These are phyloP conservation scores for Dascyllus trimaculatus DNA, from an alignment of 2,113 vertebrate genomes.

Conservation along the genomic window DNA sequence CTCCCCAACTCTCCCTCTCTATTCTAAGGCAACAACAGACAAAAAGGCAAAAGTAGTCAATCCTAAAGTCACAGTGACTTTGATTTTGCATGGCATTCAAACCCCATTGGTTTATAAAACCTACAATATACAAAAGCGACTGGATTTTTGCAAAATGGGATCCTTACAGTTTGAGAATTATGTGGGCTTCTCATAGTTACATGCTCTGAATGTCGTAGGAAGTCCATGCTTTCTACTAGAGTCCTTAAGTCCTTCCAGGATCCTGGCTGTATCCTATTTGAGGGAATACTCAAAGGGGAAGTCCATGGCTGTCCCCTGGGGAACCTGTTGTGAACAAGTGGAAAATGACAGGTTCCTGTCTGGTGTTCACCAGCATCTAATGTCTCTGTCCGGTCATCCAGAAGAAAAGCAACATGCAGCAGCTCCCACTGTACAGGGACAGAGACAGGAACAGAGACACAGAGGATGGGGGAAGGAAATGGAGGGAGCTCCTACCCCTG, in stretches of 20 bases:
- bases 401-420: constrained; percentile 59
- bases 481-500: constrained; percentile 37
- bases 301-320: constrained; percentile 12
- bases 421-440: constrained; percentile 34
- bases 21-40: no score
- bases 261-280: neutral
- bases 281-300: constrained; percentile 13
- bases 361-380: constrained; percentile 52
- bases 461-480: constrained; percentile 14
- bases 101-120: no score
- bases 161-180: no score
- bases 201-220: no score
- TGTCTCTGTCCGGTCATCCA: constrained; percentile 67
- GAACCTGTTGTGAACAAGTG: constrained; percentile 62
- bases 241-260: neutral
- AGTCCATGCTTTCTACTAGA: neutral
- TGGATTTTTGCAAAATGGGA: no score
- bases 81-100: no score
- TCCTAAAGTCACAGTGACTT: no score
- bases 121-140: no score
- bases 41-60: no score
- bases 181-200: no score
- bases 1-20: no score
- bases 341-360: constrained; percentile 74
- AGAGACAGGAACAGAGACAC: constrained; percentile 13